Evolutionary conservation across 2,797 vertebrate species (phyloP).

Genomic region (Lagocephalus sceleratus): DNA sequence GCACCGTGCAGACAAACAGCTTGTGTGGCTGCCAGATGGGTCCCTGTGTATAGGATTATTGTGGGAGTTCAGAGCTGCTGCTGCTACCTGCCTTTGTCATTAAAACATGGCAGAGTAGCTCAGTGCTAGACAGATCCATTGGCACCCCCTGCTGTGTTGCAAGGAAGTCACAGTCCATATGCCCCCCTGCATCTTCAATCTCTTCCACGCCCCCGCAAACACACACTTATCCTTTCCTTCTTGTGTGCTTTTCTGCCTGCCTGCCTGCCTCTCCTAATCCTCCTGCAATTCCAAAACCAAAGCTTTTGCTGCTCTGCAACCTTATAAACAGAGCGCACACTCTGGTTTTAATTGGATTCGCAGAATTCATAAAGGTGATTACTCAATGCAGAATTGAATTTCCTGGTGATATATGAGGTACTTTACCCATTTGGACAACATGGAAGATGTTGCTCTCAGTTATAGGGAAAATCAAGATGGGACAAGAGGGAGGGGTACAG

Average conservation of each 20-base stretch:
- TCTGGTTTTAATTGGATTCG: slow-evolving; percentile 35
- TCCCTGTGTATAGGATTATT: slow-evolving; percentile 28
- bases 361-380: slow-evolving; percentile 33
- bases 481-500: slow-evolving; percentile 2
- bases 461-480: neutral
- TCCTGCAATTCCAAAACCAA: slow-evolving; percentile 5
- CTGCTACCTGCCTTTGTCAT: slow-evolving; percentile 39
- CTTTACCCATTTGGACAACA: slow-evolving; percentile 32
- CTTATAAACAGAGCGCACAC: slow-evolving; percentile 2
- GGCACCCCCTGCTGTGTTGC: slow-evolving; percentile 38
- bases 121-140: slow-evolving; percentile 33
- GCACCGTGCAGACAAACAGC: slow-evolving; percentile 10
- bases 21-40: slow-evolving; percentile 43
- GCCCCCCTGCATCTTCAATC: slow-evolving; percentile 2
- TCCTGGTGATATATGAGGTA: slow-evolving; percentile 13
- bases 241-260: slow-evolving; percentile 8
- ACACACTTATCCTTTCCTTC: slow-evolving; percentile 8
- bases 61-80: slow-evolving; percentile 29
- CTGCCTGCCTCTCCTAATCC: slow-evolving; percentile 2
- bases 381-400: slow-evolving; percentile 29
- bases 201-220: neutral
- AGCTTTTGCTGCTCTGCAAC: neutral
- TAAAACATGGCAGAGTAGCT: slow-evolving; percentile 56
- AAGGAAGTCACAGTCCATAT: slow-evolving; percentile 42
- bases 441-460: slow-evolving; percentile 18